These are phyloP conservation scores for Spinus pinus DNA, from an alignment of 2,797 vertebrate genomes.

Conservation along the genomic window DNA sequence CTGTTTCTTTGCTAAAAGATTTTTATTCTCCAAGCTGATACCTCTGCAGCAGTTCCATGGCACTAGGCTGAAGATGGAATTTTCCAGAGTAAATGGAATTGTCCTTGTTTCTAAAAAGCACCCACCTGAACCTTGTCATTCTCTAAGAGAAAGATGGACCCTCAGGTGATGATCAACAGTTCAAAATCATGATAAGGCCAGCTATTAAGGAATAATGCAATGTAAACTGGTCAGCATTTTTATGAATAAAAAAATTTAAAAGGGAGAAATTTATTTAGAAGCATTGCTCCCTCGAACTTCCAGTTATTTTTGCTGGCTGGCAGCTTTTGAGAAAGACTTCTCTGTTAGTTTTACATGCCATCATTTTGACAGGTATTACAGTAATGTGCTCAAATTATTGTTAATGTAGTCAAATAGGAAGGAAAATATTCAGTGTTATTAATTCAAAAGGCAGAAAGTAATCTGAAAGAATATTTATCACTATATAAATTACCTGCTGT, in stretches of 20 bases:
- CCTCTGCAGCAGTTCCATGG: neutral
- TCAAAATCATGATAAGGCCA: neutral
- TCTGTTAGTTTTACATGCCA: neutral
- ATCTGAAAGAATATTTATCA: neutral
- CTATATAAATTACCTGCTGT: neutral
- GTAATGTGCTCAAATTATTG: neutral
- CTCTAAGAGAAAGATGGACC: neutral
- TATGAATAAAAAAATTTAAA: neutral
- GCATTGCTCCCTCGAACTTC: neutral
- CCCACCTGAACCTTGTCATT: neutral
- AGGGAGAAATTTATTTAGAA: neutral
- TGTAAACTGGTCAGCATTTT: neutral
- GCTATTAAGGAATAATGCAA: neutral
- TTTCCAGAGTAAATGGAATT: neutral
- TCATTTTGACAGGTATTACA: neutral
- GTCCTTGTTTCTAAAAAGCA: neutral
- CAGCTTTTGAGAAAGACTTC: neutral
- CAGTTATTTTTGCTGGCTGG: neutral
- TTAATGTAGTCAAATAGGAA: constrained; percentile 4
- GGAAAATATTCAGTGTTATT: neutral
- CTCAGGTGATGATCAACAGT: neutral
- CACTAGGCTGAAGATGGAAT: neutral
- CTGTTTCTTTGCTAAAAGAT: neutral
- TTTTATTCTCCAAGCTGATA: neutral
- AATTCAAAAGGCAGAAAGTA: neutral